Percentiles rank a stretch among this genome's conserved stretches.
phyloP scores from a whole-genome alignment of 2,888 invertebrate genomes.

The Tethea ocularis region DNA sequence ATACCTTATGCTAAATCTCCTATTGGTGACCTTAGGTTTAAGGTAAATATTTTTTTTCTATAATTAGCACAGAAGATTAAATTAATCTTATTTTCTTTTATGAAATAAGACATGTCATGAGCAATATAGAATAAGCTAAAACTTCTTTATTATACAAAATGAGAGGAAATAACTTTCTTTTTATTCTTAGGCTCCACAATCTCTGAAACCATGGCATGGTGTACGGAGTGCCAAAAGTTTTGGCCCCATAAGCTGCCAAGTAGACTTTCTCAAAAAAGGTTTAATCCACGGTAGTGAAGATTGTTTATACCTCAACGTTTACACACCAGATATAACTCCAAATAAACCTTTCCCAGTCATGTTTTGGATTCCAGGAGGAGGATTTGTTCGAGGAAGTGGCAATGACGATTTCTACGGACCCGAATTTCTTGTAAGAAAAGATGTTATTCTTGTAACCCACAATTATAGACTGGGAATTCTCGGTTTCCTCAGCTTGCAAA shows the following conservation, averaged over 20 bases:
- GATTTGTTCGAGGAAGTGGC: constrained; percentile 40
- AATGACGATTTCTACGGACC: constrained; percentile 43
- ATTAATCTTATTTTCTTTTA: no score
- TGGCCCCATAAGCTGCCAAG: constrained; percentile 42
- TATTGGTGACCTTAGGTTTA: constrained; percentile 70
- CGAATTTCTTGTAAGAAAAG: constrained; percentile 44
- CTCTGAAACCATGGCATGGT: constrained; percentile 47
- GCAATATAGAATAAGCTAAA: no score
- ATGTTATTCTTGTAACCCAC: constrained; percentile 46
- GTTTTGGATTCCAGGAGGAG: constrained; percentile 53
- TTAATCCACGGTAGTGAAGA: constrained; percentile 49
- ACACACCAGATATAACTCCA: constrained; percentile 46
- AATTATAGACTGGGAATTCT: constrained; percentile 50
- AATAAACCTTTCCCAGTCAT: constrained; percentile 46
- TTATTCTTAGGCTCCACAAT: constrained; percentile 31
- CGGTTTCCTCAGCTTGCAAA: constrained; percentile 49
- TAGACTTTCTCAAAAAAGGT: constrained; percentile 23
- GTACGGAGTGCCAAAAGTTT: constrained; percentile 45
- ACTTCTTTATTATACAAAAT: no score
- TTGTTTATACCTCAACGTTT: constrained; percentile 59
- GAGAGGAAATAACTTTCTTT: no score
- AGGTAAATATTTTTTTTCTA: constrained; percentile 49
- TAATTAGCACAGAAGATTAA: no score
- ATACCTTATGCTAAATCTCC: constrained; percentile 80
- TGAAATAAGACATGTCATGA: no score